phyloP scores from a whole-genome alignment of 2,113 vertebrate species.

The Plecturocebus donacophilus region DNA sequence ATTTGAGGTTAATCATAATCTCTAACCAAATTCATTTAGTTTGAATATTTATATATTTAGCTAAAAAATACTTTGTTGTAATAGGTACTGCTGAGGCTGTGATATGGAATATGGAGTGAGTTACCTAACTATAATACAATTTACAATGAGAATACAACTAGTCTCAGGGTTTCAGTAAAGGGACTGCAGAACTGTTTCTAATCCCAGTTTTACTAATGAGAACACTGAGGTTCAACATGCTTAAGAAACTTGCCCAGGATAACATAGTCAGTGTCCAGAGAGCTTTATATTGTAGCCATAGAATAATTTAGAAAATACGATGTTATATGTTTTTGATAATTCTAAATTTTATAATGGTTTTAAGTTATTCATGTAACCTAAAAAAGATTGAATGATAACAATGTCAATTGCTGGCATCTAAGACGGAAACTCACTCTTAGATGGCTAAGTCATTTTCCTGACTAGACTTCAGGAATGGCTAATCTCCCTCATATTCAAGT shows the following conservation, averaged over 20 bases:
- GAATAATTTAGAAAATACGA: neutral
- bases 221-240: neutral
- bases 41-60: neutral
- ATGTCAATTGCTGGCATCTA: neutral
- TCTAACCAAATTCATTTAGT: neutral
- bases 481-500: neutral
- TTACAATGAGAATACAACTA: neutral
- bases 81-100: neutral
- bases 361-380: too few species aligned
- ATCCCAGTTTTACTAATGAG: neutral
- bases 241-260: neutral
- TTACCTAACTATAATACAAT: neutral
- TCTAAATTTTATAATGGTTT: neutral
- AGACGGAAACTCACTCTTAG: neutral
- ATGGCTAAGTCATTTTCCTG: neutral
- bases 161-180: neutral
- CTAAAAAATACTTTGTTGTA: neutral
- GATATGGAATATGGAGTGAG: neutral
- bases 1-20: neutral
- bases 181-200: neutral
- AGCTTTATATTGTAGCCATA: neutral
- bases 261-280: neutral
- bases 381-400: neutral
- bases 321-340: neutral
- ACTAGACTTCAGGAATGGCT: neutral